A percentile compares a stretch with the other conserved stretches of the same genome.
These are phyloP conservation scores for Onychostoma macrolepis DNA, from an alignment of 2,113 vertebrate genomes.

Conservation along the genomic window DNA sequence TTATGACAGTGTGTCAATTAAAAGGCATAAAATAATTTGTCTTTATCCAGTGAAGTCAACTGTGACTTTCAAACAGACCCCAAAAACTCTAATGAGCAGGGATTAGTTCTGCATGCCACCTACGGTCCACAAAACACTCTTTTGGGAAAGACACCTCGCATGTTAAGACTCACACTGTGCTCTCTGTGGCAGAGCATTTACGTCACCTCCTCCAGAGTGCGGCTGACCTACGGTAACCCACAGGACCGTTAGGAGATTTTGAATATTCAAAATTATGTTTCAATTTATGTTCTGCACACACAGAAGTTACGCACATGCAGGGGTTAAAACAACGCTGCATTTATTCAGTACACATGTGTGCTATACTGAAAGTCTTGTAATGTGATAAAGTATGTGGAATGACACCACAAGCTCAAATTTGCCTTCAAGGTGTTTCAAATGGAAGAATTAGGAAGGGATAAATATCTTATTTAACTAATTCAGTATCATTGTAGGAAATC, in stretches of 20 bases:
- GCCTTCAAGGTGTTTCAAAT: too few species aligned
- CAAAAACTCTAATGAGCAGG: background rate
- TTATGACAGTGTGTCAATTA: background rate
- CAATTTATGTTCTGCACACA: background rate
- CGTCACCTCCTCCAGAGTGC: background rate
- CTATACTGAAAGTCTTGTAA: background rate
- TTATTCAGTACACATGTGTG: background rate
- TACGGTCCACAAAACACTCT: background rate
- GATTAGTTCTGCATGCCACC: conserved; percentile 5
- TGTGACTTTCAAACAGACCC: background rate
- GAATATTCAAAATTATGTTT: background rate
- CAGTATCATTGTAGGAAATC: background rate
- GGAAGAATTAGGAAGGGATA: background rate
- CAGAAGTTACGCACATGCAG: background rate
- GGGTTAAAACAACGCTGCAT: background rate
- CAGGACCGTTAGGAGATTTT: background rate
- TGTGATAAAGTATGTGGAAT: background rate
- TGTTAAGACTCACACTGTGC: background rate
- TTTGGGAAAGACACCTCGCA: background rate
- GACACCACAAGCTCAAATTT: background rate
- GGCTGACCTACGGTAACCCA: background rate
- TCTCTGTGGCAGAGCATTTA: background rate
- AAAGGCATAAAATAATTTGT: background rate
- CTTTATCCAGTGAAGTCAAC: conserved; percentile 2
- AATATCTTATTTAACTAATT: background rate